Conservation (phyloP, 2,113 vertebrate genomes). For the Eolophus roseicapilla region DNA sequence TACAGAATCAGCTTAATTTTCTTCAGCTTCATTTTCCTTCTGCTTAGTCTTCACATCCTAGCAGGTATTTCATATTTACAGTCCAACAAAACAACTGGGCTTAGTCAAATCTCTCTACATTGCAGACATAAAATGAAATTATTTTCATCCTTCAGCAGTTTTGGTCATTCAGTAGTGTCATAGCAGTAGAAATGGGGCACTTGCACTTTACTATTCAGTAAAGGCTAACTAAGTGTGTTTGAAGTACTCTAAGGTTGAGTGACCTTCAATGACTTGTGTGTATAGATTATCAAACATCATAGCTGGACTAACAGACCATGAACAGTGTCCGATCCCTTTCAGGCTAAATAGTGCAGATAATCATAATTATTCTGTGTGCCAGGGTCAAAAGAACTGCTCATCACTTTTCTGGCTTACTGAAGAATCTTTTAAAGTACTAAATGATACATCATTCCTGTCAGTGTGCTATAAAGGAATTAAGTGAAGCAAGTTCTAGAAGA, state of each 20-base stretch:
- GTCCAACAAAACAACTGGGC: constrained; percentile 19
- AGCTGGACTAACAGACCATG: constrained; percentile 70
- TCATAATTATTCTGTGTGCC: constrained; percentile 71
- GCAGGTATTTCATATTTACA: constrained; percentile 20
- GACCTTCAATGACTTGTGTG: constrained; percentile 67
- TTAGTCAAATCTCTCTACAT: constrained; percentile 40
- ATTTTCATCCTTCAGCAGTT: constrained; percentile 56
- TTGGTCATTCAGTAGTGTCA: background rate
- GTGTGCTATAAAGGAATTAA: constrained; percentile 72
- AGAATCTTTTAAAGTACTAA: constrained; percentile 73
- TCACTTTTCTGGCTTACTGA: constrained; percentile 68
- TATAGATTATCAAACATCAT: constrained; percentile 75
- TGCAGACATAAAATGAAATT: constrained; percentile 46
- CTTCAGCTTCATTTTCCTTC: constrained; percentile 20
- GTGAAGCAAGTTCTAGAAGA: constrained; percentile 66
- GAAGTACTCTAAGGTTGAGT: constrained; percentile 61
- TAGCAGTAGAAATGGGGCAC: constrained; percentile 27
- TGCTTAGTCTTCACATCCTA: background rate
- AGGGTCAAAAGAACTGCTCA: constrained; percentile 72
- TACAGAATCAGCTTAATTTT: background rate
- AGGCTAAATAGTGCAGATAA: constrained; percentile 76
- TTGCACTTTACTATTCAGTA: constrained; percentile 48
- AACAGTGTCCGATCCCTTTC: constrained; percentile 68
- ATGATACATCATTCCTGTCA: constrained; percentile 73
- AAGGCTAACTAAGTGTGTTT: constrained; percentile 64